phyloP scores from a whole-genome alignment of 2,113 vertebrate species.

The Anhinga anhinga region DNA sequence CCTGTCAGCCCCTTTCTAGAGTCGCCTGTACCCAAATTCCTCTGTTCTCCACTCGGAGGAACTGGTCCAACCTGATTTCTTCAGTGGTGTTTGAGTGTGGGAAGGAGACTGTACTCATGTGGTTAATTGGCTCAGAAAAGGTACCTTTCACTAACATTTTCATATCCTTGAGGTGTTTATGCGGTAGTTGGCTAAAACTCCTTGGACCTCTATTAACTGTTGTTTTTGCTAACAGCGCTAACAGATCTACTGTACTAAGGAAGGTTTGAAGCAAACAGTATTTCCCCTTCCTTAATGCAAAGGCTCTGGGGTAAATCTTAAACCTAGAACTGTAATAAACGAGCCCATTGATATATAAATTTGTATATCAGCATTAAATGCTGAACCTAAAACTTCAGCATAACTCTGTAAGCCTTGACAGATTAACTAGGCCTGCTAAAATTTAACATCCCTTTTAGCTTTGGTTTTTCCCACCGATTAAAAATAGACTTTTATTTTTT shows the following conservation, averaged over 20 bases:
- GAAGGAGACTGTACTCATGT: background rate
- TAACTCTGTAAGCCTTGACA: background rate
- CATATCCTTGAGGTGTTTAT: background rate
- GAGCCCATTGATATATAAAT: background rate
- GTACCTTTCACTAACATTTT: background rate
- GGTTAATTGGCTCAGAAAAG: background rate
- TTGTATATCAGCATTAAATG: background rate
- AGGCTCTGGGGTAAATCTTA: background rate
- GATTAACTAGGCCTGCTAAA: background rate
- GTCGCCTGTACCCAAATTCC: background rate
- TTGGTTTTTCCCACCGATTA: background rate
- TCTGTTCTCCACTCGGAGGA: background rate
- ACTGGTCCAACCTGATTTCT: background rate
- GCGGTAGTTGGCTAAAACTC: background rate
- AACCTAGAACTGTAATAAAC: background rate
- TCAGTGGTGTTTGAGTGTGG: background rate
- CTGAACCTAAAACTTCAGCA: background rate
- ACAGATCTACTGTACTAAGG: background rate
- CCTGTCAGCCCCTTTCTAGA: background rate
- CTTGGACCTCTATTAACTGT: background rate
- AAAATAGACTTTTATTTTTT: background rate
- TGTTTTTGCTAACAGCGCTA: background rate
- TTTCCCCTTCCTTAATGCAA: background rate
- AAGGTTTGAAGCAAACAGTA: background rate
- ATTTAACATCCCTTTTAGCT: background rate